Evolutionary conservation across 2,888 invertebrate genomes (phyloP), one percentile per base, ranked within the genome.

Genomic region (Ametastegia equiseti): DNA sequence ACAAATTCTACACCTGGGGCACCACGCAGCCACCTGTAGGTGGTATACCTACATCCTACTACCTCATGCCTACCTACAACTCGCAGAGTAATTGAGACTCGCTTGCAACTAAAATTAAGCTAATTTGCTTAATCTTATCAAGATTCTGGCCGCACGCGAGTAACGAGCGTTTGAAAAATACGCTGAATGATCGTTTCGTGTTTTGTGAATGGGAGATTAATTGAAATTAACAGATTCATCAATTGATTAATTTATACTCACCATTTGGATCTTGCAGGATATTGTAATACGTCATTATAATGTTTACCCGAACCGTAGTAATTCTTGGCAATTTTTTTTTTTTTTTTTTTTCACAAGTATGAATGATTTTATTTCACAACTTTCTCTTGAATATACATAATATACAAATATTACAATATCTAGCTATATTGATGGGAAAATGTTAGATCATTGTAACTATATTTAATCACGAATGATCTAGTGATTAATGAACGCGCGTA

Each of bases 401-500:
- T 84, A 85, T 87, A 86, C 88, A 89, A 89, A 88, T 88, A 87
- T 88, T 88, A 88, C 88, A 89, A 81, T 83, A 63, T 77, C 75
- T 63, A 78, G n/a, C n/a, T n/a, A n/a, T n/a, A n/a, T n/a, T 27
- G 27, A 75, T 50, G 50, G 47, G 23, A 47, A 47, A 30, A 47
- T 7, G 50, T 47, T 50, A 50, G 69, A 69, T 23, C 69, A 69
- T 33, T 23, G 23, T 71, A 47, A 47, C 27, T n/a, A n/a, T n/a
- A n/a, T n/a, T n/a, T n/a, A n/a, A n/a, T 47, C n/a, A 9, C 27
- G 71, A 71, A 30, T 63, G 19, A 54, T 19, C 9, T 15, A 67
- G 47, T 73, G 0, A 23, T 42, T 1, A 33, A 42, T 23, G 42
- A 42, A n/a, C 11, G 19, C 42, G 36, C 42, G 23, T 42, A 39